Base-by-base conservation (phyloP, 2,888 invertebrate species). In the Agriopis leucophaearia region DNA sequence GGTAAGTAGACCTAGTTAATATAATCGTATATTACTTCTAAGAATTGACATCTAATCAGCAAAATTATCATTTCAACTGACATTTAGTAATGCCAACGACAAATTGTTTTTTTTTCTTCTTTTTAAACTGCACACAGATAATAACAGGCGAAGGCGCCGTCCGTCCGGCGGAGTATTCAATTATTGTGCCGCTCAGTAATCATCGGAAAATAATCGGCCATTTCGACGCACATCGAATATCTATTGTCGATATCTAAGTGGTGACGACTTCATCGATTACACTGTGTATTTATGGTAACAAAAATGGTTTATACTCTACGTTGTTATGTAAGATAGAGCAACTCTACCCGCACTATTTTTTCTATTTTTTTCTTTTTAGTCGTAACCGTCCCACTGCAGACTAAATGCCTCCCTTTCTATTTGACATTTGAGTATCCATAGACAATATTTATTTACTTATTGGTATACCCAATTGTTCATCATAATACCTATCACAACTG, bases 141-240 rank as follows among this genome's bases (percentile, higher is more conserved):
- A 89, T 89, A 81, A 87, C 81, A 86, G 88, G 74, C 66, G 68
- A 64, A 77, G 74, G 69, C 69, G 73, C 76, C 73, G 74, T 44
- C 60, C 74, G 68, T 71, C 75, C 76, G 74, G 71, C 76, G 75
- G 73, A 75, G 74, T 78, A 77, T 82, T 83, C 84, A 85, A 85
- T 84, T 84, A 83, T 71, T 66, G 40, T n/a, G 54, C 92, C 92
- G 94, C 87, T 83, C 89, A 88, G 85, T 90, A 90, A 93, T 93
- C 91, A 89, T 83, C 82, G 83, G 78, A 60, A 58, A 65, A 84
- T 88, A 90, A 89, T 89, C 87, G 87, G 84, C 86, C 88, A 92
- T 90, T 88, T 85, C 81, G 83, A 80, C 75, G 78, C 80, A 81
- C 80, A 84, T 79, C 81, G 81, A 74, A 81, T 74, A 69, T 70